Conservation (phyloP, 1,140 invertebrate species). For the Scaptodrosophila lebanonensis region DNA sequence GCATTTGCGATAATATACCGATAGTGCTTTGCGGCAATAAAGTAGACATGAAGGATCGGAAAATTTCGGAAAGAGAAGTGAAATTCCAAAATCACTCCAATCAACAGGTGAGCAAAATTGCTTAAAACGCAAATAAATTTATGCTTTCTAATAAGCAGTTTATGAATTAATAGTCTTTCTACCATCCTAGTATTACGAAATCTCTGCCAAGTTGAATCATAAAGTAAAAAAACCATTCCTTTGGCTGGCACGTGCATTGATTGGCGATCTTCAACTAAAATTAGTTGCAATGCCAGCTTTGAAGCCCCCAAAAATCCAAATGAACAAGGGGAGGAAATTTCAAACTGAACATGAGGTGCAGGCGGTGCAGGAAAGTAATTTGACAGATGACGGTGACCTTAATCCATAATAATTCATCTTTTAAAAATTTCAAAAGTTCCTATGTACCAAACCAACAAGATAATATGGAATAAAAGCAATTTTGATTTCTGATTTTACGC, state of each 20-base stretch:
- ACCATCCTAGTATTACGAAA: slow-evolving; percentile 96
- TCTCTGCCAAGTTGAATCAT: slow-evolving; percentile 99
- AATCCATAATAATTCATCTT: too few species aligned
- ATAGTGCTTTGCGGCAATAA: slow-evolving; percentile 98
- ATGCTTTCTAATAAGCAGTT: too few species aligned
- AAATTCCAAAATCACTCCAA: slow-evolving; percentile 99
- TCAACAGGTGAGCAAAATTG: slow-evolving; percentile 88
- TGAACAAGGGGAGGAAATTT: slow-evolving; percentile 97
- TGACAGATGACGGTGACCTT: slow-evolving; percentile 98
- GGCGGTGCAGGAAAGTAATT: slow-evolving; percentile 93
- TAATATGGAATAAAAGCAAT: too few species aligned
- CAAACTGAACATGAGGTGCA: slow-evolving; percentile 98
- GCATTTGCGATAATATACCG: slow-evolving; percentile 99
- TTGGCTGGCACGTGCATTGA: slow-evolving; percentile 97
- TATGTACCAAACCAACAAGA: too few species aligned
- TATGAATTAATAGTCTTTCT: too few species aligned
- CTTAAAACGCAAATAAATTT: neutral
- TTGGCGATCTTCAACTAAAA: slow-evolving; percentile 98
- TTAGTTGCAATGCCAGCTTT: slow-evolving; percentile 99
- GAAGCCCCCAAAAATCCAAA: slow-evolving; percentile 97
- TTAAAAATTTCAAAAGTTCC: too few species aligned
- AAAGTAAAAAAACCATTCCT: slow-evolving; percentile 99
- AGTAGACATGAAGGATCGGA: slow-evolving; percentile 99
- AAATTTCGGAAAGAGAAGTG: slow-evolving; percentile 99
- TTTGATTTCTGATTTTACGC: too few species aligned